phyloP scores from a whole-genome alignment of 23 tunicate species.

The Phallusia fumigata region DNA sequence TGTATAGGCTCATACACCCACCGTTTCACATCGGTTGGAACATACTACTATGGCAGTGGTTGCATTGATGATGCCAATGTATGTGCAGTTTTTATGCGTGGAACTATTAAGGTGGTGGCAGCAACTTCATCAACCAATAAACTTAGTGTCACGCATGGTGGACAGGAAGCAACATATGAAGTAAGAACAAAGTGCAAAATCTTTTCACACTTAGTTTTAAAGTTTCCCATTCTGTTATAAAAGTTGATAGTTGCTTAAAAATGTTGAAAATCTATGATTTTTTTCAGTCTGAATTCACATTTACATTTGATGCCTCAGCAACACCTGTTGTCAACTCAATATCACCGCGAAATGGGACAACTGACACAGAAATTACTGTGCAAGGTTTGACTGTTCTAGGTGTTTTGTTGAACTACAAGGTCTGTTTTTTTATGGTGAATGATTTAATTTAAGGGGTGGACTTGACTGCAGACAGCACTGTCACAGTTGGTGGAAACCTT shows the following conservation, averaged over 20 bases:
- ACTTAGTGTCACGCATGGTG: not conserved
- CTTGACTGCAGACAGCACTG: slow-evolving; percentile 21
- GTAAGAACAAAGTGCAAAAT: not conserved
- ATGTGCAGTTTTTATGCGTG: slow-evolving; percentile 57
- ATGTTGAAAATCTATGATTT: not conserved
- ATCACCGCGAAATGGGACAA: slow-evolving; percentile 22
- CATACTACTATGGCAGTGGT: slow-evolving; percentile 48
- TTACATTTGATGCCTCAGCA: slow-evolving; percentile 4
- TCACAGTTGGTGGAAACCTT: slow-evolving; percentile 13
- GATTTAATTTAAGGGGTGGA: slow-evolving; percentile 16
- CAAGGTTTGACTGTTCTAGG: not conserved
- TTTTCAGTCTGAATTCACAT: not conserved
- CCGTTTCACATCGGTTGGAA: slow-evolving; percentile 44
- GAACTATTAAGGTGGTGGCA: slow-evolving; percentile 32
- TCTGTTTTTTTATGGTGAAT: not conserved
- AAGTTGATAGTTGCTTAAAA: not conserved
- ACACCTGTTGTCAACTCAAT: slow-evolving; percentile 30
- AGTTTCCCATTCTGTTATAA: no score
- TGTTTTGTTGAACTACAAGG: not conserved
- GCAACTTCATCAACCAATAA: not conserved
- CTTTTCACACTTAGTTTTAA: not conserved
- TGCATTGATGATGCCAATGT: slow-evolving; percentile 20
- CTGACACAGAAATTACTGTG: slow-evolving; percentile 17
- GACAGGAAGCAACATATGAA: not conserved
- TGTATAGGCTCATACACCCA: slow-evolving; percentile 30